Conservation (phyloP, 2,888 invertebrate genomes). For the Pimpla rufipes region DNA sequence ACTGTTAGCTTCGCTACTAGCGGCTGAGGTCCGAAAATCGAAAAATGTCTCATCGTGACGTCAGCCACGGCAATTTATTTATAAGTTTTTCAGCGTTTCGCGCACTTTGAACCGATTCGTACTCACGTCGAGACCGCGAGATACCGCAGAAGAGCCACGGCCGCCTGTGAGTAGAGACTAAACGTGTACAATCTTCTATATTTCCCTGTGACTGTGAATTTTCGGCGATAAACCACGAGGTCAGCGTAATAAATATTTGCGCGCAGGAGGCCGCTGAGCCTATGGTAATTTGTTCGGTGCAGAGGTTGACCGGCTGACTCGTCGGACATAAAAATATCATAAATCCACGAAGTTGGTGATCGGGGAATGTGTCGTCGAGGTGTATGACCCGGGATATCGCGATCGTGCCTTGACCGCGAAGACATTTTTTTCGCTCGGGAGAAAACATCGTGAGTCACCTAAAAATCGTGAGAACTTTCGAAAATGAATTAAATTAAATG, state of each 20-base stretch:
- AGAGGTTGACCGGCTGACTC: conserved; percentile 12
- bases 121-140: conserved; percentile 29
- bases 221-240: not conserved
- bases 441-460: too few relatives aligned
- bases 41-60: conserved; percentile 68
- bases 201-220: not conserved
- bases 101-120: conserved; percentile 74
- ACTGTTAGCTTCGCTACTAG: not conserved
- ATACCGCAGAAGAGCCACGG: not conserved
- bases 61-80: conserved; percentile 73
- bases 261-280: not conserved
- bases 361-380: too few relatives aligned
- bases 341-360: not conserved
- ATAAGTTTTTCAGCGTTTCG: conserved; percentile 70
- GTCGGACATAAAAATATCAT: not conserved
- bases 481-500: too few relatives aligned
- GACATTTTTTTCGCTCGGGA: too few relatives aligned
- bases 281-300: not conserved
- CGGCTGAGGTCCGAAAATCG: not conserved
- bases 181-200: not conserved
- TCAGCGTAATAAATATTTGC: not conserved
- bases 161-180: conserved; percentile 1
- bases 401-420: too few relatives aligned
- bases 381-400: too few relatives aligned
- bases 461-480: too few relatives aligned